These are phyloP conservation scores for Hydropsyche betteni DNA, from an alignment of 2,888 invertebrate species.

Conservation along the genomic window DNA sequence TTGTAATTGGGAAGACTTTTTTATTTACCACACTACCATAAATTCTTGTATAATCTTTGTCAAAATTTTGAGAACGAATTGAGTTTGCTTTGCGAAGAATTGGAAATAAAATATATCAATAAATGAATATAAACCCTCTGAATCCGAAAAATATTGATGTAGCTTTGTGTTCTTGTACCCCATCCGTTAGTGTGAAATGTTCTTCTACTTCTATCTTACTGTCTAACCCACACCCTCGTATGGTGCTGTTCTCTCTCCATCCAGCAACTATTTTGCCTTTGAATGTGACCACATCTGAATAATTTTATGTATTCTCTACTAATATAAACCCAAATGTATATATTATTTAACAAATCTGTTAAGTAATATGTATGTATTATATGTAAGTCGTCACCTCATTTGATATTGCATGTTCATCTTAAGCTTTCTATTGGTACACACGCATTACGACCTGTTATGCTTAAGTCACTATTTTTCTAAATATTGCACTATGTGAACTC, in stretches of 20 bases:
- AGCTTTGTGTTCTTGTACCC: slow-evolving; percentile 29
- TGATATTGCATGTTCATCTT: slow-evolving; percentile 40
- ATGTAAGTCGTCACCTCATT: slow-evolving; percentile 45
- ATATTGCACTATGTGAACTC: too few relatives aligned
- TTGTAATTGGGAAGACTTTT: slow-evolving; percentile 41
- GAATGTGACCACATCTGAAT: slow-evolving; percentile 42
- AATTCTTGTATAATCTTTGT: slow-evolving; percentile 6
- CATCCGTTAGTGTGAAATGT: slow-evolving; percentile 46
- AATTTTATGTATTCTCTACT: slow-evolving; percentile 34
- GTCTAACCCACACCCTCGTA: slow-evolving; percentile 33
- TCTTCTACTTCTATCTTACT: slow-evolving; percentile 35
- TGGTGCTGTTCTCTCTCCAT: slow-evolving; percentile 41
- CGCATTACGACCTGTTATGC: neutral
- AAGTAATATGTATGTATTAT: neutral
- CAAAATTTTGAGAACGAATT: neutral
- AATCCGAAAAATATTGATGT: slow-evolving; percentile 15
- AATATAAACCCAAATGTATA: slow-evolving; percentile 26
- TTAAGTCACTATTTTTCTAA: neutral
- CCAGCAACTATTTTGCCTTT: slow-evolving; percentile 51
- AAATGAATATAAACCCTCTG: slow-evolving; percentile 2
- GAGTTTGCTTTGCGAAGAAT: slow-evolving; percentile 3
- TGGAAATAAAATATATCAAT: neutral
- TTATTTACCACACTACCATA: neutral
- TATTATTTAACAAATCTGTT: slow-evolving; percentile 36
- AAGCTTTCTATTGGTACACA: slow-evolving; percentile 48